These are phyloP conservation scores for Eremophila alpestris DNA, from an alignment of 2,797 vertebrate genomes.

Conservation along the genomic window DNA sequence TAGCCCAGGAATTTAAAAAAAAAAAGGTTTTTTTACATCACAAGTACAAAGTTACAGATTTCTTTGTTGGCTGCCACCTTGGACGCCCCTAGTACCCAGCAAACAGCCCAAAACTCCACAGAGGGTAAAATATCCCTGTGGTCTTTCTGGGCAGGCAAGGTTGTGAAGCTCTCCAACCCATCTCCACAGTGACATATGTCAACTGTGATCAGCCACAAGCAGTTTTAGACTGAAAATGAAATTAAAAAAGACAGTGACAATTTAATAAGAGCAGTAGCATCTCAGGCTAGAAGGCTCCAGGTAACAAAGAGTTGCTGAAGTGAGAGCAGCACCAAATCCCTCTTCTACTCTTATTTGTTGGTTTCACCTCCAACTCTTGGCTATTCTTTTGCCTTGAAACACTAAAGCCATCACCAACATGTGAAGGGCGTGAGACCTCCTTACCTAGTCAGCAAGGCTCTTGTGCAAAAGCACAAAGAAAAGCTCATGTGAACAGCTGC, in stretches of 20 bases:
- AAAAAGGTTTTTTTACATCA: not conserved
- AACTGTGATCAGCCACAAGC: not conserved
- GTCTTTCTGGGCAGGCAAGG: not conserved
- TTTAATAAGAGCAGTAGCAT: not conserved
- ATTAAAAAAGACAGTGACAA: not conserved
- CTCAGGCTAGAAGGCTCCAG: not conserved
- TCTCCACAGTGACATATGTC: not conserved
- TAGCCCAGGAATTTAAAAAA: not conserved
- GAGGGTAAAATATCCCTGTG: not conserved
- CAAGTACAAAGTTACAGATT: not conserved
- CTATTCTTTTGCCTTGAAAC: not conserved
- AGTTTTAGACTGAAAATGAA: not conserved
- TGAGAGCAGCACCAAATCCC: not conserved
- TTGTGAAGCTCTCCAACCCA: not conserved
- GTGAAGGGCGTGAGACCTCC: not conserved
- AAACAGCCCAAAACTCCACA: not conserved
- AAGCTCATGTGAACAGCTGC: not conserved
- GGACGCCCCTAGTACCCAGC: not conserved
- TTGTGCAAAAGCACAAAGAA: not conserved
- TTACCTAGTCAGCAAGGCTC: not conserved
- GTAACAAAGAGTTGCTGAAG: not conserved
- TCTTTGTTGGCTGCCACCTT: not conserved
- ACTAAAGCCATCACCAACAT: not conserved
- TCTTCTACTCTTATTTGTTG: not conserved
- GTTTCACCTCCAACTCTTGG: not conserved